Evolutionary conservation across 2,797 vertebrate species (phyloP), one percentile per base, ranked within the genome.

Genomic region (Hypotaenidia okinawae): DNA sequence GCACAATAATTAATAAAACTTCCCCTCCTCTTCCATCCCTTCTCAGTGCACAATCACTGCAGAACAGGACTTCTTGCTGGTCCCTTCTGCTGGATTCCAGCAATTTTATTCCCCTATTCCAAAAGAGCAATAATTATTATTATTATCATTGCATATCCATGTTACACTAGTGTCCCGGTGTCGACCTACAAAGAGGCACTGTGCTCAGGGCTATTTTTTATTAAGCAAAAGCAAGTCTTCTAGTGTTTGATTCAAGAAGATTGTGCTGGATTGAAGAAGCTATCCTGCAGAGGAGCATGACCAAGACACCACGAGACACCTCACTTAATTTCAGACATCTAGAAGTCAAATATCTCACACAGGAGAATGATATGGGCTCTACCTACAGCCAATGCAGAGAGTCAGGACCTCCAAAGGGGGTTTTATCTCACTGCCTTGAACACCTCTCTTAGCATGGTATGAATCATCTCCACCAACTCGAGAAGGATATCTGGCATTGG

Each of bases 1-100:
- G 89, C 39, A 69, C 14, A 27, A 51, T 95, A 95, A 93, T 88
- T 74, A 89, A 91, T 93, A 76, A 91, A 91, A 66, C 47, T 76
- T 54, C 54, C 55, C 82, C 75, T 74, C 54, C 78, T 83, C 47
- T 94, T 95, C 84, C 72, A 39, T 72, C 13, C 41, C 54, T 23
- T 68, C 49, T 87, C 75, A 58, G n/a, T 45, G 68, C 45, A 55
- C 37, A 61, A 22, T 75, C 75, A 16, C 70, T 95, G 90, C 12
- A 5, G 62, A 85, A 52, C 24, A 79, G 21, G 23, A 35, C 7
- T 89, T 84, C 43, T 94, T 77, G 16, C 27, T 2, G 2, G 62
- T 28, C 54, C 33, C 24, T 76, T 86, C 74, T 3, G 6, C 72
- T 87, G 47, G 11, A 8, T 90, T 93, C 84, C 66, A 82, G 69